Evolutionary conservation across 2,888 invertebrate genomes (phyloP).

Genomic region (Cactoblastis cactorum): DNA sequence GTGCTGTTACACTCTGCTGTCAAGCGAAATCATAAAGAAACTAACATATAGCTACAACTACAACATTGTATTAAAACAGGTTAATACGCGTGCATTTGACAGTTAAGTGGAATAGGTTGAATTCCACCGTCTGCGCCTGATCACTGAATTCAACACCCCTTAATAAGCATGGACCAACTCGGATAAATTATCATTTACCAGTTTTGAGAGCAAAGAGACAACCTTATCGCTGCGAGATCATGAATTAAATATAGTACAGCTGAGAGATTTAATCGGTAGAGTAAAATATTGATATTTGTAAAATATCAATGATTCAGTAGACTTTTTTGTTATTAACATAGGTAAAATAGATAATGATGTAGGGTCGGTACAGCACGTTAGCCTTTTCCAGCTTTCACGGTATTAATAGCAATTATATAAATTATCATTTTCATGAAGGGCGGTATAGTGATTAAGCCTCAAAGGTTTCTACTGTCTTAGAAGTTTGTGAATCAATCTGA

Average conservation of each 20-base stretch:
- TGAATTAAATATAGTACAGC: not conserved
- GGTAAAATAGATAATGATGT: no score
- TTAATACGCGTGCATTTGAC: not conserved
- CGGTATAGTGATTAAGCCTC: no score
- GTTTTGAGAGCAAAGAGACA: constrained; percentile 41
- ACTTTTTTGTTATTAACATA: no score
- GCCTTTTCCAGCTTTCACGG: no score
- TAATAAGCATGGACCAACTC: constrained; percentile 18
- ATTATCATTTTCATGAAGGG: no score
- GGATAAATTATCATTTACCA: constrained; percentile 50
- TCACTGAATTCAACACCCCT: not conserved
- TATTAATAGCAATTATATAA: no score
- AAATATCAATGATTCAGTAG: no score
- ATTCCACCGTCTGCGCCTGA: not conserved
- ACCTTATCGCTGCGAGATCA: constrained; percentile 31
- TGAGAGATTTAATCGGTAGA: not conserved
- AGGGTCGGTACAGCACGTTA: no score
- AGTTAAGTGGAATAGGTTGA: not conserved
- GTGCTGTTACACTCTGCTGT: no score
- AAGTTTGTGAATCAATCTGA: no score
- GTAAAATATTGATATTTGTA: no score
- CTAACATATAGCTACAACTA: not conserved
- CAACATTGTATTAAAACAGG: not conserved
- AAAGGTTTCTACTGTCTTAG: no score
- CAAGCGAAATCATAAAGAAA: not conserved